A percentile compares a stretch with the other conserved stretches of the same genome.
These are phyloP conservation scores for Picathartes gymnocephalus DNA, from an alignment of 2,113 vertebrate genomes.

Conservation along the genomic window DNA sequence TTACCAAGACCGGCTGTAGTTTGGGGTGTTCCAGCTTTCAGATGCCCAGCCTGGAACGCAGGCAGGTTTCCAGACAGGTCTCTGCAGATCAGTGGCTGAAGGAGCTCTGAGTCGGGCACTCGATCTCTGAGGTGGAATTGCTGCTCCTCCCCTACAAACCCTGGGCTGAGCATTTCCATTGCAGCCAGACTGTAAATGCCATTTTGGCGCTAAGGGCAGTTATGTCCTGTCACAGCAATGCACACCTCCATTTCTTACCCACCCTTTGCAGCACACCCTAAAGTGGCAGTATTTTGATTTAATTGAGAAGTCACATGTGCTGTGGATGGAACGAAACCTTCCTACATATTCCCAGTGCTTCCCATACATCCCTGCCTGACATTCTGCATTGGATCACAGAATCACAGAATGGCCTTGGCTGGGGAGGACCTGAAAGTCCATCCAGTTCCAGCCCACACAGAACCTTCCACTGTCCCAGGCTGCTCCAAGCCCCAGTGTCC, in stretches of 20 bases:
- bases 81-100: rapidly evolving
- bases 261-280: not conserved
- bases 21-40: not conserved
- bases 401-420: not conserved
- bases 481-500: not conserved
- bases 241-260: not conserved
- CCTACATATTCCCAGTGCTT: not conserved
- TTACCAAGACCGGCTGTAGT: not conserved
- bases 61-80: not conserved
- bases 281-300: not conserved
- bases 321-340: not conserved
- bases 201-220: not conserved
- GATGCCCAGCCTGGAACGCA: not conserved
- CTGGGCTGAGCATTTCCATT: too few relatives aligned
- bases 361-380: not conserved
- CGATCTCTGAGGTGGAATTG: rapidly evolving
- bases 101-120: not conserved
- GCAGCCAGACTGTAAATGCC: not conserved
- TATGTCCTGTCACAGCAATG: not conserved
- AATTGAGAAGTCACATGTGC: rapidly evolving
- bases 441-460: not conserved
- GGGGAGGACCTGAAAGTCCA: not conserved
- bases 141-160: not conserved
- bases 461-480: not conserved
- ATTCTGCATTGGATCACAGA: not conserved